phyloP scores from a whole-genome alignment of 2,113 vertebrate genomes.

The Ardeotis arabs region DNA sequence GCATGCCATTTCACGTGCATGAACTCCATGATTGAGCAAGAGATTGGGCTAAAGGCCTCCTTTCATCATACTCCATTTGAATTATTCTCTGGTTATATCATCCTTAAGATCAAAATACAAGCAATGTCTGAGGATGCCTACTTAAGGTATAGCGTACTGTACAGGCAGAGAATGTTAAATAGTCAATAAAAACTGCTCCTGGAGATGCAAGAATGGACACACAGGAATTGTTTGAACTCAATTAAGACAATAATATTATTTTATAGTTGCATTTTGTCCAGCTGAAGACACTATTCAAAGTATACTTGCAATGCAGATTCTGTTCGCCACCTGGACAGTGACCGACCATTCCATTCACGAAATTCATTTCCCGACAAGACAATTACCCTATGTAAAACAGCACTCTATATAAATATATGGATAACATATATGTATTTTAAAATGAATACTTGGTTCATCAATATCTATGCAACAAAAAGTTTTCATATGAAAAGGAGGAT shows the following conservation, averaged over 20 bases:
- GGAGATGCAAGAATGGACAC: background rate
- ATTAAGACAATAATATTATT: background rate
- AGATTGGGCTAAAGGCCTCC: background rate
- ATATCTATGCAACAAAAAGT: background rate
- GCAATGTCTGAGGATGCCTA: background rate
- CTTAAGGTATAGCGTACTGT: background rate
- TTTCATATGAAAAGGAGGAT: background rate
- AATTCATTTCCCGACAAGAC: background rate
- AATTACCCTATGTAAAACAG: background rate
- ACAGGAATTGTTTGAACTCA: background rate
- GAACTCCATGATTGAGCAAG: background rate
- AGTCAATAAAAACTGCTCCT: background rate
- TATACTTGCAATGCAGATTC: background rate
- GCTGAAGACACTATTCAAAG: background rate
- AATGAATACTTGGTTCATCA: background rate
- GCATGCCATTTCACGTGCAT: background rate
- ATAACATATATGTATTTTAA: background rate
- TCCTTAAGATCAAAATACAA: background rate
- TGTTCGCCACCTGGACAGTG: background rate
- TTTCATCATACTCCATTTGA: background rate
- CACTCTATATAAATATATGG: background rate
- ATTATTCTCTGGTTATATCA: background rate
- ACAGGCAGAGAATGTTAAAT: background rate
- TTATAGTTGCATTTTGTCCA: background rate
- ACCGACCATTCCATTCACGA: background rate